phyloP scores from a whole-genome alignment of 1,140 invertebrate species.

The Orchestia grillus region DNA sequence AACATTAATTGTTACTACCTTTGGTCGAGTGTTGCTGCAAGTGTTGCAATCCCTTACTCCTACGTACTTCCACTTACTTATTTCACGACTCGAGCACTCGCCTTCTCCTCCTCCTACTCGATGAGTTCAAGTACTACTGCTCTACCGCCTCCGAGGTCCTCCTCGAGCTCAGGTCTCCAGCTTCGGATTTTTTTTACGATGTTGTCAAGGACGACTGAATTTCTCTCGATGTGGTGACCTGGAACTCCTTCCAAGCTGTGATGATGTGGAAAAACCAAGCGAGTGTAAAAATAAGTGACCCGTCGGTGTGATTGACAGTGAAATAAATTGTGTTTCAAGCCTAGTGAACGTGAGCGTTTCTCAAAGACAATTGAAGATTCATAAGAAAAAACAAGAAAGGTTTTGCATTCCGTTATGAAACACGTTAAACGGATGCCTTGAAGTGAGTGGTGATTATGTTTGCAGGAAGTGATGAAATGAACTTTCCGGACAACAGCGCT shows the following conservation, averaged over 20 bases:
- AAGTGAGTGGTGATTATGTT: no score
- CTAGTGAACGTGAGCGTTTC: no score
- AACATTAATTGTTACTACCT: constrained; percentile 49
- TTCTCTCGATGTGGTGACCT: neutral
- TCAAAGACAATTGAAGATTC: no score
- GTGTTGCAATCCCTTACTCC: constrained; percentile 35
- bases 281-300: no score
- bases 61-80: neutral
- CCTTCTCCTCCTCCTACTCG: constrained; percentile 11
- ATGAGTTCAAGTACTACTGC: constrained; percentile 19
- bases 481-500: no score
- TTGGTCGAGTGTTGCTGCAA: constrained; percentile 19
- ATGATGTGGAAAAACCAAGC: neutral
- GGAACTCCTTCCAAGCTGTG: neutral
- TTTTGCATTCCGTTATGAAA: no score
- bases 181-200: constrained; percentile 40
- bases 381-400: no score
- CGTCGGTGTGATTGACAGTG: no score
- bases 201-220: neutral
- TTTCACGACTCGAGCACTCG: neutral
- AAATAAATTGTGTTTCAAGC: no score
- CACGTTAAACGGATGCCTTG: no score
- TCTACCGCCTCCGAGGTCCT: neutral
- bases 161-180: neutral
- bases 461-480: no score